Percentiles rank a stretch among this genome's conserved stretches.
Evolutionary conservation across 2,888 invertebrate species (phyloP).

Genomic region (Idaea dimidiata): DNA sequence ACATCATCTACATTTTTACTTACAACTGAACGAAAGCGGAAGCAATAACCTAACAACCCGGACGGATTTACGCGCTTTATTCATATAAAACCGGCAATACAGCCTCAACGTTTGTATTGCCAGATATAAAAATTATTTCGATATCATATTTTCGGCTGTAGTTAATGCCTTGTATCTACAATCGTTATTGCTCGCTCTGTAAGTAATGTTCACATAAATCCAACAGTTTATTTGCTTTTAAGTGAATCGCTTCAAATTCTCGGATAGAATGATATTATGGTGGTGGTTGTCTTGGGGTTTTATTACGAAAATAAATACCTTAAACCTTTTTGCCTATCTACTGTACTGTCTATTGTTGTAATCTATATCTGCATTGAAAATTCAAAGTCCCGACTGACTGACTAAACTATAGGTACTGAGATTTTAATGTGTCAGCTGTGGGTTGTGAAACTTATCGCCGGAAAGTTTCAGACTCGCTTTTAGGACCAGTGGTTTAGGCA

Average conservation of each 20-base stretch:
- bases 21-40: slow-evolving; percentile 36
- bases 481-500: too few species aligned
- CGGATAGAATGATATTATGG: slow-evolving; percentile 16
- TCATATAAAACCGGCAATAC: slow-evolving; percentile 48
- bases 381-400: too few species aligned
- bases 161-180: slow-evolving; percentile 29
- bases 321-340: not conserved
- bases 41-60: slow-evolving; percentile 52
- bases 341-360: not conserved
- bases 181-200: slow-evolving; percentile 26
- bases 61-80: slow-evolving; percentile 45
- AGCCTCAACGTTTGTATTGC: slow-evolving; percentile 40
- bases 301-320: slow-evolving; percentile 1
- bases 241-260: slow-evolving; percentile 22
- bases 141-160: slow-evolving; percentile 37
- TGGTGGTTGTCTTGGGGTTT: not conserved
- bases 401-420: too few species aligned
- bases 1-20: not conserved
- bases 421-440: too few species aligned
- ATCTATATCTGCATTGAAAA: not conserved
- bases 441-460: too few species aligned
- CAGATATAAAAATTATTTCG: slow-evolving; percentile 41
- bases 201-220: slow-evolving; percentile 29
- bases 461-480: too few species aligned
- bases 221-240: slow-evolving; percentile 27